Evolutionary conservation across 1,140 invertebrate species (phyloP).

Genomic region (Pseudomyrmex dendroicus): DNA sequence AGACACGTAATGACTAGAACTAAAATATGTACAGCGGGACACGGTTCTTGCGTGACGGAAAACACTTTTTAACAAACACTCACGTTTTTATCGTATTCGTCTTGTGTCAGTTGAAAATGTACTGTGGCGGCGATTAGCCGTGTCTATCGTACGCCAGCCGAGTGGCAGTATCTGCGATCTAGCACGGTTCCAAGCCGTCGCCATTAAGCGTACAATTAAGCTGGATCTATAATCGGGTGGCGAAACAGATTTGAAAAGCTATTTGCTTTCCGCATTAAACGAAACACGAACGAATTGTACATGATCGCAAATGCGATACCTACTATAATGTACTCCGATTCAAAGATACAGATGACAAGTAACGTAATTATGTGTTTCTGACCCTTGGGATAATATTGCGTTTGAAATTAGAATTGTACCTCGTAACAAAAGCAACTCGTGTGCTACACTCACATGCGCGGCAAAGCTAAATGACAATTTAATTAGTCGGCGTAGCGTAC

Average conservation of each 20-base stretch:
- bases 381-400: not conserved
- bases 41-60: slow-evolving; percentile 67
- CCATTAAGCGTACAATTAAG: slow-evolving; percentile 47
- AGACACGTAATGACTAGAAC: not conserved
- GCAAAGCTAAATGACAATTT: slow-evolving; percentile 24
- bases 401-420: slow-evolving; percentile 30
- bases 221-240: slow-evolving; percentile 15
- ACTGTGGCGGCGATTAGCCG: slow-evolving; percentile 32
- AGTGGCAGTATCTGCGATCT: slow-evolving; percentile 37
- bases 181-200: not conserved
- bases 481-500: not conserved
- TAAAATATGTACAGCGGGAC: slow-evolving; percentile 10
- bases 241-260: slow-evolving; percentile 33
- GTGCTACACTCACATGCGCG: not conserved
- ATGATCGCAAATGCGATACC: not conserved
- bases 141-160: not conserved
- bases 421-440: not conserved
- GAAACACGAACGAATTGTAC: not conserved
- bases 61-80: slow-evolving; percentile 74
- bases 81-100: slow-evolving; percentile 62
- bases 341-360: slow-evolving; percentile 9
- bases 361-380: not conserved
- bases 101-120: slow-evolving; percentile 36
- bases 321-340: not conserved
- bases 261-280: slow-evolving; percentile 1